Percentiles rank a stretch among this genome's conserved stretches.
Evolutionary conservation across 2,113 vertebrate species (phyloP).

Genomic region (Melanocharis versteri): DNA sequence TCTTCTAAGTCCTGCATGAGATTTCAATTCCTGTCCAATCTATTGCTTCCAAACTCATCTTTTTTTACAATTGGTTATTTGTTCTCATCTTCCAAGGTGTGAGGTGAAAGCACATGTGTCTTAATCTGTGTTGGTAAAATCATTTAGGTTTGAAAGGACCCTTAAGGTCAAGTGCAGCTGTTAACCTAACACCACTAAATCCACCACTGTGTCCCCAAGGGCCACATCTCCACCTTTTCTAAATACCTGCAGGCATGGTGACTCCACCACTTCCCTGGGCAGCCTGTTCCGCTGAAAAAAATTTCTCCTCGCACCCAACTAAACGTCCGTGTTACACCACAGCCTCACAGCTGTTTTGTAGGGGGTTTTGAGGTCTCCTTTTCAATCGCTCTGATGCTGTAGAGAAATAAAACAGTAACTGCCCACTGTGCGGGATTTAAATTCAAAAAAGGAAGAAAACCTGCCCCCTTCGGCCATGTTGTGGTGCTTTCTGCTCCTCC

Average conservation of each 20-base stretch:
- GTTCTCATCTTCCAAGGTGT: neutral
- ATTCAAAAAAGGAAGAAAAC: neutral
- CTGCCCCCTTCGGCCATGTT: neutral
- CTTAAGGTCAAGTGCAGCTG: neutral
- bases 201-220: neutral
- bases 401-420: neutral
- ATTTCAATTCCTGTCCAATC: neutral
- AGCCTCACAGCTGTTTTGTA: neutral
- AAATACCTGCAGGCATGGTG: neutral
- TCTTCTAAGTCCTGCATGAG: neutral
- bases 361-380: fast-evolving
- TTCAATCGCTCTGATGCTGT: fast-evolving
- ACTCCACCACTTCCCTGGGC: neutral
- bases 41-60: neutral
- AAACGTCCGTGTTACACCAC: fast-evolving
- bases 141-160: neutral
- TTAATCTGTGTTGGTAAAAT: neutral
- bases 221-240: neutral
- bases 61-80: neutral
- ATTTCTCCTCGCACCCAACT: neutral
- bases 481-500: neutral
- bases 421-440: neutral
- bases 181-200: neutral
- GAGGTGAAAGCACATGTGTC: neutral
- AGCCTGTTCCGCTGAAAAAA: neutral